These are phyloP conservation scores for Dendroctonus ponderosae DNA, from an alignment of 1,140 invertebrate species.

Conservation along the genomic window DNA sequence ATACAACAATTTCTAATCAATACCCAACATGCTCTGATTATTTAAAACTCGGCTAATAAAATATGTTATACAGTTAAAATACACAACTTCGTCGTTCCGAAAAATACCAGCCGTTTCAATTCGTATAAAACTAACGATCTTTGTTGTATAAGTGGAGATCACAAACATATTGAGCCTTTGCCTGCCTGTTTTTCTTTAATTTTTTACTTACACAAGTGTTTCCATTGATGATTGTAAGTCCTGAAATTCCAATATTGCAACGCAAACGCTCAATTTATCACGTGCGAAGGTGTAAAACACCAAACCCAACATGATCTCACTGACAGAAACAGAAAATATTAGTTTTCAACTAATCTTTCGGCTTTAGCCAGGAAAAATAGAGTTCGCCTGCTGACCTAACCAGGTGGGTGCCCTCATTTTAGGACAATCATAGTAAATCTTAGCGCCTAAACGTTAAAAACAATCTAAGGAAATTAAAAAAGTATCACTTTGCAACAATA, in stretches of 20 bases:
- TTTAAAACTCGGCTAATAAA: slow-evolving; percentile 22
- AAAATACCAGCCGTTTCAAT: no score
- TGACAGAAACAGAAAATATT: slow-evolving; percentile 40
- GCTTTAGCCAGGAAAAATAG: neutral
- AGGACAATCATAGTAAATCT: slow-evolving; percentile 22
- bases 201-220: neutral
- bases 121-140: no score
- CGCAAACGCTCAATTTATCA: neutral
- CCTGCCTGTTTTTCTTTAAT: neutral
- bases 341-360: neutral
- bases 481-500: slow-evolving; percentile 50
- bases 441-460: slow-evolving; percentile 33
- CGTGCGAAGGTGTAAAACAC: neutral
- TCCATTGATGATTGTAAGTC: neutral
- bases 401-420: slow-evolving; percentile 27
- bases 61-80: slow-evolving; percentile 13
- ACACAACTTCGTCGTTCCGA: neutral
- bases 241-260: neutral
- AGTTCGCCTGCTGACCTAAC: slow-evolving; percentile 7
- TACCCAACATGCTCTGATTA: slow-evolving; percentile 17
- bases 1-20: slow-evolving; percentile 19
- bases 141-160: neutral
- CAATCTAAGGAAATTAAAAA: slow-evolving; percentile 41
- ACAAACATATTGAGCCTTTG: slow-evolving; percentile 4
- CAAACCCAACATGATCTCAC: slow-evolving; percentile 40